phyloP scores from a whole-genome alignment of 1,140 invertebrate species.

The Dinoponera quadriceps region DNA sequence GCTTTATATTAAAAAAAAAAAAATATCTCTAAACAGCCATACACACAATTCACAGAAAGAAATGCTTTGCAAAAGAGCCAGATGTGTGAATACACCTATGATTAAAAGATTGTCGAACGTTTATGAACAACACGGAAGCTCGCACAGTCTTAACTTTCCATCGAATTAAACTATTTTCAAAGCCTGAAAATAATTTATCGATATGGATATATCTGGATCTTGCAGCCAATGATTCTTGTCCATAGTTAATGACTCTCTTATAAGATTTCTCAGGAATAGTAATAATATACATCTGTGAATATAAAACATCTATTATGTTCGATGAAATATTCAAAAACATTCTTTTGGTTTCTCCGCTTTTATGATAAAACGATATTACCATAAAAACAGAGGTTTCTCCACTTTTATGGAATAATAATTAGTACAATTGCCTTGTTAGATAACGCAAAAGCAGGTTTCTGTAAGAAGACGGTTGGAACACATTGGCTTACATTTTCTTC shows the following conservation, averaged over 20 bases:
- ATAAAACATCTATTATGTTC: slow-evolving; percentile 44
- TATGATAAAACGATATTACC: slow-evolving; percentile 14
- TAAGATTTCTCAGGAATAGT: slow-evolving; percentile 10
- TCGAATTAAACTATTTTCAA: background rate
- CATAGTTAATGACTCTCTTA: slow-evolving; percentile 27
- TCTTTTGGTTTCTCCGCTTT: slow-evolving; percentile 17
- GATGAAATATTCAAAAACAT: slow-evolving; percentile 9
- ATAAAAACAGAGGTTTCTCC: background rate
- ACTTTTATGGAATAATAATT: slow-evolving; percentile 28
- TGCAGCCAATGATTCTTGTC: slow-evolving; percentile 16
- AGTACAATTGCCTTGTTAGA: slow-evolving; percentile 28
- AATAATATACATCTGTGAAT: slow-evolving; percentile 57
- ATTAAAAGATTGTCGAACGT: slow-evolving; percentile 25
- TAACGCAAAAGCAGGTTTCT: slow-evolving; percentile 51
- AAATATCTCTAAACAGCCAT: slow-evolving; percentile 24
- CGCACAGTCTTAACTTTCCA: background rate
- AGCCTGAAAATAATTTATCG: slow-evolving; percentile 7
- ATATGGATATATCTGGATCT: slow-evolving; percentile 56
- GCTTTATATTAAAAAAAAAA: background rate
- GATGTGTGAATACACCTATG: slow-evolving; percentile 43
- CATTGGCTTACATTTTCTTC: slow-evolving; percentile 52
- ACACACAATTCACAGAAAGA: slow-evolving; percentile 19
- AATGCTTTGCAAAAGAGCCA: slow-evolving; percentile 56
- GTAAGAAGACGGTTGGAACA: background rate
- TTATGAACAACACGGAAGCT: background rate